Base-by-base conservation (phyloP, 1,140 invertebrate genomes). In the Prorops nasuta region DNA sequence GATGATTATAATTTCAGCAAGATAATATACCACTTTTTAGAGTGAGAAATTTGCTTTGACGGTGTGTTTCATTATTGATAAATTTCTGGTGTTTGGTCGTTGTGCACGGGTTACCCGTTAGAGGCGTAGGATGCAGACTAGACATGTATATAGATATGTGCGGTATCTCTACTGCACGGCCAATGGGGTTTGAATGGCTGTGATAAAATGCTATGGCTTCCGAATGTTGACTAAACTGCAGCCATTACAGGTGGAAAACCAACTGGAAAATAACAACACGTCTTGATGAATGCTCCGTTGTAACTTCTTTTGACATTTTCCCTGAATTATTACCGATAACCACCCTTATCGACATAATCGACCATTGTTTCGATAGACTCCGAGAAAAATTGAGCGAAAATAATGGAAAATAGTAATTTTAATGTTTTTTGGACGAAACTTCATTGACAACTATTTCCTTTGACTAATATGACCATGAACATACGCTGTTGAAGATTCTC, bases 181-280 rank as follows among this genome's bases (percentile, higher is more conserved):
- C 73, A 74, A 77, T 77, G 73, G 69, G 71, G 70, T 72, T 76
- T 76, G 72, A 76, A 77, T 76, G 68, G 66, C 68, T 56, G 66
- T 72, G 72, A 77, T 77, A 77, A 77, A 77, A 74, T 73, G 69
- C 43, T 74, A 77, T 69, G 69, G 72, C 72, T 77, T 76, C 73
- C 72, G 71, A 77, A 77, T 76, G 75, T 76, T 74, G 75, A 76
- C 75, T 76, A 72, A 75, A 76, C 72, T 74, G 67, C 67, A 66
- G 60, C 67, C 71, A 74, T 74, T 74, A 70, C 73, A 75, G 68
- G 69, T 74, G 71, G 70, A 76, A 72, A 76, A 69, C 66, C 70
- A 73, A 75, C 71, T 74, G 67, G 71, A 77, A 76, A 77, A 73
- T 77, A 76, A 71, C 67, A 68, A 66, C 63, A 60, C 35, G 18